phyloP scores from a whole-genome alignment of 2,888 invertebrate species.

The Ophraella communa region DNA sequence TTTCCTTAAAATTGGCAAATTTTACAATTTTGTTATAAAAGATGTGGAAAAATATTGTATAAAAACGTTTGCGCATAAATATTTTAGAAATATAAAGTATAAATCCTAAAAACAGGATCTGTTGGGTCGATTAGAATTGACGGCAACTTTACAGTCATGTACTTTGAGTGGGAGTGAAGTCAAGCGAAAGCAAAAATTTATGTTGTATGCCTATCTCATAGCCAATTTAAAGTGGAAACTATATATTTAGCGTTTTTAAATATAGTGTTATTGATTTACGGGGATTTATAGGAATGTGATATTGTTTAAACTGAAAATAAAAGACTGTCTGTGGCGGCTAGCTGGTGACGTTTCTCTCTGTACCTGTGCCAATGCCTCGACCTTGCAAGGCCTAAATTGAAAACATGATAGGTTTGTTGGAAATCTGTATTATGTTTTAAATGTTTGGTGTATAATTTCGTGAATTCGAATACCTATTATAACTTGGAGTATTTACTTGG shows the following conservation, averaged over 20 bases:
- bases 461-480: background rate
- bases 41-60: no score
- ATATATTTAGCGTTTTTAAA: conserved; percentile 24
- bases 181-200: conserved; percentile 50
- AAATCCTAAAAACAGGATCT: conserved; percentile 30
- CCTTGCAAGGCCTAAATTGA: conserved; percentile 50
- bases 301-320: conserved; percentile 20
- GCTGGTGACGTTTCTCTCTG: conserved; percentile 60
- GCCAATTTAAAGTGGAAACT: conserved; percentile 37
- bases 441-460: background rate
- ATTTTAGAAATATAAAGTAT: background rate
- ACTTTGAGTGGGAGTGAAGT: conserved; percentile 60
- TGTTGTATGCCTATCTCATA: conserved; percentile 46
- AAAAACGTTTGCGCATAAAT: conserved; percentile 25
- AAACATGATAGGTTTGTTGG: conserved; percentile 54
- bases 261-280: conserved; percentile 26
- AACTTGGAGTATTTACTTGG: background rate
- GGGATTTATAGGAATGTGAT: conserved; percentile 48
- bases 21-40: background rate
- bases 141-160: conserved; percentile 52
- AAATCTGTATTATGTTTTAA: conserved; percentile 21
- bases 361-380: conserved; percentile 56
- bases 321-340: conserved; percentile 49
- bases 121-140: conserved; percentile 45
- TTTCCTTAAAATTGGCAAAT: background rate